phyloP scores from a whole-genome alignment of 2,797 vertebrate species.

The Helarctos malayanus region DNA sequence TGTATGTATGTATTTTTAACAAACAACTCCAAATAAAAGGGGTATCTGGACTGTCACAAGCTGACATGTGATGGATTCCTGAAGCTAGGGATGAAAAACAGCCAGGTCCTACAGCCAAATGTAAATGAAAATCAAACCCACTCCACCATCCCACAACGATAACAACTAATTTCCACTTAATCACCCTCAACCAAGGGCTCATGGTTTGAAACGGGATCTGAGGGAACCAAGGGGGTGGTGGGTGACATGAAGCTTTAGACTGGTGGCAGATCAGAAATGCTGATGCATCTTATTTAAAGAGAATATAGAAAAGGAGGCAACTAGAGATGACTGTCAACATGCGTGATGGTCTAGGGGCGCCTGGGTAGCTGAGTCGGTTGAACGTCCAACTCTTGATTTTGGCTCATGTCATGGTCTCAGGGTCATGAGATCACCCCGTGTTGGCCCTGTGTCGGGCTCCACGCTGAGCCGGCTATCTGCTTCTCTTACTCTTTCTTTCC shows the following conservation, averaged over 20 bases:
- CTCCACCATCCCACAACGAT: not conserved
- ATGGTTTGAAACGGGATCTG: not conserved
- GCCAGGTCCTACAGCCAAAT: not conserved
- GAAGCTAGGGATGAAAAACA: not conserved
- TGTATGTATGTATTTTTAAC: not conserved
- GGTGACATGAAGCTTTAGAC: no score
- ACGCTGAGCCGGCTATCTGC: not conserved
- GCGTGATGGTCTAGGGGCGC: not conserved
- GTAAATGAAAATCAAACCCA: not conserved
- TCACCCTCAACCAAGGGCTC: not conserved
- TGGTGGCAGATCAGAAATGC: not conserved
- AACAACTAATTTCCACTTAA: no score
- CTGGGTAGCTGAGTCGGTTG: not conserved
- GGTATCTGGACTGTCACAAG: not conserved
- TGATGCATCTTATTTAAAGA: not conserved
- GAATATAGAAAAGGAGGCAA: not conserved
- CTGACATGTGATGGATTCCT: not conserved
- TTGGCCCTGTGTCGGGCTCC: not conserved
- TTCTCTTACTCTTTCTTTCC: not conserved
- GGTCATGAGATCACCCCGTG: not conserved
- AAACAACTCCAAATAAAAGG: not conserved
- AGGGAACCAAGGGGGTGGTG: not conserved
- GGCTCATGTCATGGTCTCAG: not conserved
- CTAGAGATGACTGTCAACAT: not conserved
- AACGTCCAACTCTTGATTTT: not conserved